Evolutionary conservation across 2,888 invertebrate genomes (phyloP), one percentile per base, ranked within the genome.

Genomic region (Neocrepidodera transversa): DNA sequence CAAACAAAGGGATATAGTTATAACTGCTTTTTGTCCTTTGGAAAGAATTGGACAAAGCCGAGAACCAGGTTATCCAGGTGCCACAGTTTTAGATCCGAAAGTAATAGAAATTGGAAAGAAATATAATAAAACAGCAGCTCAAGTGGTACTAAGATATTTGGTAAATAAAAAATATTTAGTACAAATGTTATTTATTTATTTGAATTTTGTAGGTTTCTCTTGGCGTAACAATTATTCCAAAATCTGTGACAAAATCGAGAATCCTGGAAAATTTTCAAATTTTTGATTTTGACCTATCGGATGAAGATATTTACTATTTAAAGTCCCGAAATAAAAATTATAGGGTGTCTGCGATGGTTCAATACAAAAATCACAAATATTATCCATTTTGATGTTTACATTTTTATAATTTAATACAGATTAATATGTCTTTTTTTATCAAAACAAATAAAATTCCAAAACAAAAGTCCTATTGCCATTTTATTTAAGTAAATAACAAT

Each of bases 21-120:
- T 94, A 65, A 87, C 83, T 74, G 92, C 82, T 0, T 94, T 90
- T 78, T 87, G 89, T 30, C 92, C 92, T 0, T 82, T 93, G 57
- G 92, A 91, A 11, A 83, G 84, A 23, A 85, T 85, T 0, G 80
- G 82, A 74, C 13, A 30, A 10, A 65, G 79, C 5, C 69, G 74
- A 0, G 80, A 82, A 51, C 69, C 75, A 1, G 70, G 82, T 76
- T 80, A 83, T 2, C 84, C 85, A 0, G 76, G 80, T 5, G 85
- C 87, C 0, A 78, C 83, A 0, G 79, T 86, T 6, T 83, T 84
- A 32, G 82, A 86, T 58, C 79, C 82, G 0, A 79, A 80, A 61
- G 81, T 88, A 1, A 70, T 80, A 3, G 79, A 76, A 23, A 84
- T 89, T 8, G 86, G 83, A 0, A 75, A 79, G 6, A 88, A 87